These are phyloP conservation scores for Notolepis coatsorum DNA, from an alignment of 2,797 vertebrate genomes.

Conservation along the genomic window DNA sequence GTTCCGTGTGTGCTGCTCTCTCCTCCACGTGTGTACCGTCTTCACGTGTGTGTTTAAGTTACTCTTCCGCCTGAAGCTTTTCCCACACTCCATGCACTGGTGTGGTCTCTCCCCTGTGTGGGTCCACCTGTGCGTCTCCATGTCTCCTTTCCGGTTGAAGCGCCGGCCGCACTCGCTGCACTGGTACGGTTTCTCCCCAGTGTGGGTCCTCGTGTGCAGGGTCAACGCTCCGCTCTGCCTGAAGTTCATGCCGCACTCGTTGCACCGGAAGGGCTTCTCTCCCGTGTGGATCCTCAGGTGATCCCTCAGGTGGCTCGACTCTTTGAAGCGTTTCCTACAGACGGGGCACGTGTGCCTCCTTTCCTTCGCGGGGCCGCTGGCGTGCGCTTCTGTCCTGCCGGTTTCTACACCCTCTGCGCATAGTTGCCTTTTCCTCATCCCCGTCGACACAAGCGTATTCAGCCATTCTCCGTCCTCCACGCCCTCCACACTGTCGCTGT, in stretches of 20 bases:
- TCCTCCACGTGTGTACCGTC: background rate
- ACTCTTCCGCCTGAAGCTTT: constrained; percentile 24
- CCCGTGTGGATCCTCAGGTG: constrained; percentile 34
- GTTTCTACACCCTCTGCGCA: background rate
- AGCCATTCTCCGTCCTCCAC: background rate
- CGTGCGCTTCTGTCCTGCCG: background rate
- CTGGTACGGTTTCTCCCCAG: constrained; percentile 27
- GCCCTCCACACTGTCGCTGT: background rate
- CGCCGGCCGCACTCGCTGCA: constrained; percentile 26
- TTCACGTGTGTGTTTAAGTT: constrained; percentile 18
- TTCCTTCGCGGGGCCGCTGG: background rate
- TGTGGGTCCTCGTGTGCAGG: constrained; percentile 36
- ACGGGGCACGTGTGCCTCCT: background rate
- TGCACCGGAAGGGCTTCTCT: constrained; percentile 33
- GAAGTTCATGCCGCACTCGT: constrained; percentile 34
- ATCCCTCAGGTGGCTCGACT: constrained; percentile 29
- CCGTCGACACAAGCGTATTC: background rate
- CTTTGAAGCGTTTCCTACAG: constrained; percentile 27
- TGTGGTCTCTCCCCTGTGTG: constrained; percentile 34
- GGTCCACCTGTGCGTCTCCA: constrained; percentile 31
- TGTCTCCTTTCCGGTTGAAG: constrained; percentile 30
- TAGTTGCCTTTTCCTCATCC: background rate
- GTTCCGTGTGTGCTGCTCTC: too few relatives aligned
- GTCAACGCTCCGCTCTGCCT: constrained; percentile 29
- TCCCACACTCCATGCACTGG: constrained; percentile 17